Base-by-base conservation (phyloP, 2,888 invertebrate species). In the Alloscopus bannaensis region DNA sequence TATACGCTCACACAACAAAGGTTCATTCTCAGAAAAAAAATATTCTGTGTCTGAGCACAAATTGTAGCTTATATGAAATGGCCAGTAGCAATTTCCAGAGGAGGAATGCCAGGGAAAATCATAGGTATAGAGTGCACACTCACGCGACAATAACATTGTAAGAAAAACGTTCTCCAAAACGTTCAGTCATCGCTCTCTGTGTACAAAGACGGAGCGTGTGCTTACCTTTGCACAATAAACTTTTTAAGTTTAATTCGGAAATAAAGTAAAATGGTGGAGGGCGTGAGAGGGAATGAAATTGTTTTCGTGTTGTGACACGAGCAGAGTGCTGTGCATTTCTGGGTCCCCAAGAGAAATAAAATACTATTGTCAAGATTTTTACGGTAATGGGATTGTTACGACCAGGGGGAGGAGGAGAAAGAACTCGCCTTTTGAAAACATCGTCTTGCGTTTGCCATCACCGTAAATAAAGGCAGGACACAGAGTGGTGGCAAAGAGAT, bases 341-440 rank as follows among this genome's bases (percentile, higher is more conserved):
- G 11, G 20, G 31, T 57, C 29, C 73, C 73, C 42, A 0, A 8
- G 55, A 64, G 73, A 73, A 72, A 64, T 64, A 72, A 73, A 73
- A 65, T 73, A 73, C 65, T 57, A 55, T 72, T 72, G 65, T 55
- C 65, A 65, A 64, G 73, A 73, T 65, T 73, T 71, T 52, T 65
- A 55, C 28, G 42, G 59, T 73, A 73, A 73, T 73, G 73, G 73
- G 57, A 73, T 73, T 73, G 73, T 47, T 47, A 72, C 55, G 60
- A 28, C 42, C 28, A 24, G 31, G 31, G n/a, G n/a, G 4, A 47
- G 6, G 47, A 47, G 47, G 47, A 47, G 47, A 18, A 47, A 28
- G 13, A 11, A 22, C 55, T 24, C 55, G 22, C 8, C 22, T 11
- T 50, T 11, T 50, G 22, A 13, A 50, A 50, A 42, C 29, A 20